Evolutionary conservation across 1,140 invertebrate genomes (phyloP).

Genomic region (Bombus soroeensis): DNA sequence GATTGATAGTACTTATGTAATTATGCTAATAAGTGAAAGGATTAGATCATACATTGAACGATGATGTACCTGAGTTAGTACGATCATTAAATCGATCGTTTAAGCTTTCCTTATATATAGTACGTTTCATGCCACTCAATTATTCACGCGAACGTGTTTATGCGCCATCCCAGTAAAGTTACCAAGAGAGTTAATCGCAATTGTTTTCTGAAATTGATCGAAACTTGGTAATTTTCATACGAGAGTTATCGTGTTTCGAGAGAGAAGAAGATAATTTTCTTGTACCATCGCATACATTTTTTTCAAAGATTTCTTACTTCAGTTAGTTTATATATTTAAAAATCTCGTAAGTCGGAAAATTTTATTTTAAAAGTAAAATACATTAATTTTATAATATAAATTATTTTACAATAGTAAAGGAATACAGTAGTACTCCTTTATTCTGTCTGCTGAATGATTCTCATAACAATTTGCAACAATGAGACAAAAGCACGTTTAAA

Average conservation of each 20-base stretch:
- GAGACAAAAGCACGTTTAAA: neutral
- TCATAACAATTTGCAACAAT: neutral
- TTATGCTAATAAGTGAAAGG: neutral
- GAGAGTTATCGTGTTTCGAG: neutral
- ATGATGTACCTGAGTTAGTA: neutral
- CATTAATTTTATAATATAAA: no score
- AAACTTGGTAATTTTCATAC: neutral
- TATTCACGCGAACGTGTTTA: neutral
- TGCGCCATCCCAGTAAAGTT: neutral
- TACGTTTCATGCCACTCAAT: neutral
- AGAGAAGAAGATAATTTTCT: neutral
- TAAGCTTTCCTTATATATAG: neutral
- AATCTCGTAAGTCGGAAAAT: no score
- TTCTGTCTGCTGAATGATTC: neutral
- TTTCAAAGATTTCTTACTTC: no score
- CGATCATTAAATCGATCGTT: neutral
- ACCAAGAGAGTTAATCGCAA: no score
- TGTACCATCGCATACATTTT: neutral
- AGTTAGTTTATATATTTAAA: no score
- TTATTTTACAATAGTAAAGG: no score
- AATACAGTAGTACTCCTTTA: no score
- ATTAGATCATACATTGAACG: neutral
- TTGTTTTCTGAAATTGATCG: no score
- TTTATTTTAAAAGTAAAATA: no score
- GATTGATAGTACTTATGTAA: neutral